Conservation (phyloP, 2,797 vertebrate species). For the Tamandua tetradactyla region DNA sequence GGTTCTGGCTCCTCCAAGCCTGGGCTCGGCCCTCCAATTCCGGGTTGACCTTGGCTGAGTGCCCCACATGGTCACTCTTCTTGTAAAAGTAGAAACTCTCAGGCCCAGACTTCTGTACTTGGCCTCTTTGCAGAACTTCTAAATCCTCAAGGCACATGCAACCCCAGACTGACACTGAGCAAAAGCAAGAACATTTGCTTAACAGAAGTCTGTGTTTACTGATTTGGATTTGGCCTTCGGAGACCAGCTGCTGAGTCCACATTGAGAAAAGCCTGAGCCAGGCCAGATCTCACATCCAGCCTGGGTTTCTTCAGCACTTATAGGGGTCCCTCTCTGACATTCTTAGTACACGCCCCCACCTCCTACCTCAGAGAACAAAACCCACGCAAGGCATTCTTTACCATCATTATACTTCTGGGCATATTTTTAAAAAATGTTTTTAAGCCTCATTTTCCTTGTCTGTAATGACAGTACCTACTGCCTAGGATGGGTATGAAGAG, state of each 20-base stretch:
- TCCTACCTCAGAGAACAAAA: not conserved
- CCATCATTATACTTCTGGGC: not conserved
- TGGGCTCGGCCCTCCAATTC: slow-evolving; percentile 38
- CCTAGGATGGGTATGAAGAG: not conserved
- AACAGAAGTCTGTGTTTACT: slow-evolving; percentile 46
- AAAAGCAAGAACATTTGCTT: not conserved
- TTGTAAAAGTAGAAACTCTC: slow-evolving; percentile 66
- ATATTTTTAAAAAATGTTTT: not conserved
- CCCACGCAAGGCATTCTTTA: not conserved
- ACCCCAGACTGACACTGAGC: not conserved
- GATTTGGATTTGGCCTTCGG: slow-evolving; percentile 45
- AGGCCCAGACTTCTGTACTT: slow-evolving; percentile 58
- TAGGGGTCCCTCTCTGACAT: not conserved
- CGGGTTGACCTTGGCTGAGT: slow-evolving; percentile 68
- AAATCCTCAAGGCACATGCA: not conserved
- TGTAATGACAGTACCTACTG: not conserved
- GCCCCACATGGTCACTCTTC: slow-evolving; percentile 58
- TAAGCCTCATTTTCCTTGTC: not conserved
- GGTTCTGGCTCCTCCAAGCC: slow-evolving; percentile 45
- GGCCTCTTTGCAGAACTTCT: slow-evolving; percentile 39
- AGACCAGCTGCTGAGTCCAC: not conserved
- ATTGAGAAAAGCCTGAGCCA: not conserved
- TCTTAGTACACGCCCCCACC: not conserved
- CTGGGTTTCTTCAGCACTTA: not conserved
- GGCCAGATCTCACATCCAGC: not conserved